Percentiles rank a stretch among this genome's conserved stretches.
phyloP scores from a whole-genome alignment of 2,113 vertebrate species.

The Cyrtonyx montezumae region DNA sequence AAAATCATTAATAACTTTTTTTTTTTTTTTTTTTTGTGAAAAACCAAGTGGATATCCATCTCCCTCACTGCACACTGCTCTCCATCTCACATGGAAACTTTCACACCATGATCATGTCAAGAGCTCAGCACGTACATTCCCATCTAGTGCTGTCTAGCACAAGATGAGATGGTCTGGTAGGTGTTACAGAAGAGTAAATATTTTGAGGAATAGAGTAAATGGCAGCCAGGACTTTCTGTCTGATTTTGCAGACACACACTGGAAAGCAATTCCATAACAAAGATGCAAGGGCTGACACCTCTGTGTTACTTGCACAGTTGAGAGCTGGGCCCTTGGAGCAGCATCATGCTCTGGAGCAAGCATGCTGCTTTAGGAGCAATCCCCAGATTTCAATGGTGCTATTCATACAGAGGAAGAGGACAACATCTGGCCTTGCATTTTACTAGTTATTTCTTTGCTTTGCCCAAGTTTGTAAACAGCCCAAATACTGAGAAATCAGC shows the following conservation, averaged over 20 bases:
- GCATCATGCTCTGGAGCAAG: not conserved
- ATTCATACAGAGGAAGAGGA: not conserved
- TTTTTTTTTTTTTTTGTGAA: not conserved
- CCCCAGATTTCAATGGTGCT: not conserved
- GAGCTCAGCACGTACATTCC: not conserved
- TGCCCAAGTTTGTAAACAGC: not conserved
- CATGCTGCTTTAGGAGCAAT: not conserved
- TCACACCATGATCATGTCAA: not conserved
- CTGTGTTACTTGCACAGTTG: not conserved
- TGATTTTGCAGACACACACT: not conserved
- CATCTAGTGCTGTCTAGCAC: not conserved
- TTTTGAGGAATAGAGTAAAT: not conserved
- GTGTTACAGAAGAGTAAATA: not conserved
- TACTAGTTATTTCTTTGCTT: not conserved
- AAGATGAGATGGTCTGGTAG: not conserved
- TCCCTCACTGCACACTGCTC: accelerated
- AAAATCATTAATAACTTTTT: constrained; percentile 7
- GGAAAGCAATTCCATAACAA: accelerated
- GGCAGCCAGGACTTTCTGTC: not conserved
- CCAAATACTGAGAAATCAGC: not conserved
- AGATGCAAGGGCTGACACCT: not conserved
- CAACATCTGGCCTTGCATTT: not conserved
- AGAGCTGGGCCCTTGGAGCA: not conserved
- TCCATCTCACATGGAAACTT: not conserved
- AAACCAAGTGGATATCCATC: not conserved